Evolutionary conservation across 2,113 vertebrate genomes (phyloP).

Genomic region (Pelecanoides urinatrix): DNA sequence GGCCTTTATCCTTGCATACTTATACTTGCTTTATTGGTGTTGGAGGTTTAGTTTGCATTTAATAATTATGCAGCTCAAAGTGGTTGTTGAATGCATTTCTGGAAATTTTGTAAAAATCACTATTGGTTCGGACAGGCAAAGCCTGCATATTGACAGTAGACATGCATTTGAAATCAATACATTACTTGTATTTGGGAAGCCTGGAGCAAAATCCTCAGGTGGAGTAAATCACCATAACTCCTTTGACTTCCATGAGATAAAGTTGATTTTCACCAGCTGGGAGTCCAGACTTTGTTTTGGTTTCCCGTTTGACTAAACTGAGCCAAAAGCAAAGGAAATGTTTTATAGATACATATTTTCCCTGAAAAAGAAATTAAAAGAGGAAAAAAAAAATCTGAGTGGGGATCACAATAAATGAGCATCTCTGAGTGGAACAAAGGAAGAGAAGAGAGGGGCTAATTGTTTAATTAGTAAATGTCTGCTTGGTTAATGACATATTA

Average conservation of each 20-base stretch:
- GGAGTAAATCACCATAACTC: slow-evolving; percentile 31
- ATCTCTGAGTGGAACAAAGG: slow-evolving; percentile 78
- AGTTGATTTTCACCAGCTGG: slow-evolving; percentile 34
- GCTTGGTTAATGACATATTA: slow-evolving; percentile 89
- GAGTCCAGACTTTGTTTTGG: slow-evolving; percentile 31
- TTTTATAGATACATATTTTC: slow-evolving; percentile 47
- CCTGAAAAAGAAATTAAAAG: slow-evolving; percentile 38
- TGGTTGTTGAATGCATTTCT: background rate
- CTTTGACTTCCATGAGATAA: slow-evolving; percentile 27
- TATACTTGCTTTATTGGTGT: slow-evolving; percentile 48
- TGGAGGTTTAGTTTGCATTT: slow-evolving; percentile 23
- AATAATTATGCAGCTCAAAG: slow-evolving; percentile 19
- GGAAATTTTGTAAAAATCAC: slow-evolving; percentile 10
- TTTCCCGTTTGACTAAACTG: slow-evolving; percentile 34
- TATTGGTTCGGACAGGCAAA: background rate
- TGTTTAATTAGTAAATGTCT: slow-evolving; percentile 89
- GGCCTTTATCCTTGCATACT: slow-evolving; percentile 58
- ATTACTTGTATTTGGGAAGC: slow-evolving; percentile 31
- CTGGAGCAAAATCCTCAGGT: slow-evolving; percentile 49
- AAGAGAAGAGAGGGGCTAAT: slow-evolving; percentile 83
- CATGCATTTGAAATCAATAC: slow-evolving; percentile 23
- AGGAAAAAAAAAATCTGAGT: slow-evolving; percentile 1
- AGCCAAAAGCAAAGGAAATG: slow-evolving; percentile 34
- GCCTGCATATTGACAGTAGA: background rate
- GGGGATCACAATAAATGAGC: slow-evolving; percentile 64